Base-by-base conservation (phyloP, 2,888 invertebrate genomes). In the Drosophila anceps region DNA sequence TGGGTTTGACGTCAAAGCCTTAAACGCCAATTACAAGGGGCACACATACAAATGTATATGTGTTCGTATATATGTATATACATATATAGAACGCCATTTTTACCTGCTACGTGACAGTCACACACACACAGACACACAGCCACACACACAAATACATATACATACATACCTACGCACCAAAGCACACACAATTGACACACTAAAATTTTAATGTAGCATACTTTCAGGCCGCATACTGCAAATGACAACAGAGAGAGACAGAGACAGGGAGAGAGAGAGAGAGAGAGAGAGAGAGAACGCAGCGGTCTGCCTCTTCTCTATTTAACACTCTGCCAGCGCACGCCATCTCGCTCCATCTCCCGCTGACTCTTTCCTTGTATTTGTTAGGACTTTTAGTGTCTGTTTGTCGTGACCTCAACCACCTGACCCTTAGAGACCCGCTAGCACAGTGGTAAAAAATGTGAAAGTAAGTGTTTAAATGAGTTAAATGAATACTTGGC, bases 171-270 rank as follows among this genome's bases (percentile, higher is more conserved):
- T 53, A 53, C 54, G 46, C 50, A 35, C 37, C 58, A 67, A 46
- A 41, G 58, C 72, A 80, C 70, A 69, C 70, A 80, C 87, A 88
- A 84, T 88, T 86, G 89, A 89, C 84, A 87, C 82, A 88, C 81
- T 88, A 87, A 84, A 87, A 86, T 86, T 89, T 86, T 89, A 89
- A 89, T 89, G 89, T 79, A 81, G 87, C 89, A 81, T 81, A 87
- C 82, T 89, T 89, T 89, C 63, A 65, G 80, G 76, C 67, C 72
- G 69, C 82, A 84, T 50, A 65, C 85, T 86, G 79, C 72, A 86
- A 84, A 79, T 82, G 84, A 87, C 86, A 84, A 84, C 76, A 83
- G 79, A 71, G 73, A 79, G 58, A 50, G 50, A 58, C 29, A 41
- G 31, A 9, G 24, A 27, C 24, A 37, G 29, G 12, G 68, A 69